A percentile compares a stretch with the other conserved stretches of the same genome.
Evolutionary conservation across 1,140 invertebrate species (phyloP).

Genomic region (Drosophila ercepeae): DNA sequence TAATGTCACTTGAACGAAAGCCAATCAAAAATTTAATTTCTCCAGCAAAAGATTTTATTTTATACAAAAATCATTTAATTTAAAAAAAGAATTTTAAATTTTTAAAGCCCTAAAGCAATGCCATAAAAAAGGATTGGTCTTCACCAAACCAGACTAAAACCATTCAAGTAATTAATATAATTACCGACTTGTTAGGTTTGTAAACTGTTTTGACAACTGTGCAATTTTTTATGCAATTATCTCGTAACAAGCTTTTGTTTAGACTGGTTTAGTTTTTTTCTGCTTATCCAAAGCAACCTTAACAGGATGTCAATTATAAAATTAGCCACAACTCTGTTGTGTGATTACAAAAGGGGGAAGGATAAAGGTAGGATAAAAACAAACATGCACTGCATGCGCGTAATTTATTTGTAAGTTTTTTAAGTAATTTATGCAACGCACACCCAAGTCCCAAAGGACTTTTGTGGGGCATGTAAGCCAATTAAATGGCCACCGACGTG

Average conservation of each 20-base stretch:
- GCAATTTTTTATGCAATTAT: constrained; percentile 28
- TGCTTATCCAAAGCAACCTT: neutral
- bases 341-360: neutral
- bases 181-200: neutral
- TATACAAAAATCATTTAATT: neutral
- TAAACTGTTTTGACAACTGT: constrained; percentile 13
- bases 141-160: too few species aligned
- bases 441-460: constrained; percentile 35
- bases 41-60: neutral
- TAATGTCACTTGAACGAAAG: constrained; percentile 6
- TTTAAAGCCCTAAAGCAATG: neutral
- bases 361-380: neutral
- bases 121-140: too few species aligned
- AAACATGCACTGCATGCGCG: constrained; percentile 50
- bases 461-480: constrained; percentile 58
- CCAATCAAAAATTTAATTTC: neutral
- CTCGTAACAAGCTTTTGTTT: constrained; percentile 15
- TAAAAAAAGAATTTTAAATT: neutral
- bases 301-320: constrained; percentile 37
- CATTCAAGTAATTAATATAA: neutral
- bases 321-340: constrained; percentile 8
- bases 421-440: constrained; percentile 68
- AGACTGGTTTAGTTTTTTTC: constrained; percentile 19
- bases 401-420: constrained; percentile 78
- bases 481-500: constrained; percentile 72